A percentile compares a stretch with the other conserved stretches of the same genome.
Evolutionary conservation across 2,797 vertebrate genomes (phyloP).

Genomic region (Danio aesculapii): DNA sequence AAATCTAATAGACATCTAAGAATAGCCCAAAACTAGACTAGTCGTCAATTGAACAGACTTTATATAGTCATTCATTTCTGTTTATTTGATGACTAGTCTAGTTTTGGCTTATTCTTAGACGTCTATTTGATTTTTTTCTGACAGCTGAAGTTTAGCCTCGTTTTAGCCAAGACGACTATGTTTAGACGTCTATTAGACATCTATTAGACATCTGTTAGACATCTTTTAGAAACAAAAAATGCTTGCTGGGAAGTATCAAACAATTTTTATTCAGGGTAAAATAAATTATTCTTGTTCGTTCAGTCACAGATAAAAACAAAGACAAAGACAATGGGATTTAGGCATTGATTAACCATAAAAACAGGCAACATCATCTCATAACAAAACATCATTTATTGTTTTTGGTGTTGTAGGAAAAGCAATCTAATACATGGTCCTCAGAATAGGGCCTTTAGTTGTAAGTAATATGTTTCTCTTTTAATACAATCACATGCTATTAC

Average conservation of each 20-base stretch:
- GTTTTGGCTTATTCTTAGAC: no score
- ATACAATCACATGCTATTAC: conserved; percentile 70
- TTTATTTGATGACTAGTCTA: no score
- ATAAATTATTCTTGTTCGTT: not conserved
- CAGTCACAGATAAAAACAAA: conserved; percentile 17
- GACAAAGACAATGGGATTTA: not conserved
- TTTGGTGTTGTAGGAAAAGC: conserved; percentile 33
- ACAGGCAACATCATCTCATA: conserved; percentile 45
- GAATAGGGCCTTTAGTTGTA: conserved; percentile 34
- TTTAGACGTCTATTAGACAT: no score
- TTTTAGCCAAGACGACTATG: no score
- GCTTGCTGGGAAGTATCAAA: not conserved
- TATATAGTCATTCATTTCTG: no score
- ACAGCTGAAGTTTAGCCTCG: no score
- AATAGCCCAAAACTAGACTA: no score
- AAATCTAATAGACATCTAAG: no score
- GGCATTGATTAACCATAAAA: conserved; percentile 36
- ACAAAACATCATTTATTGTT: conserved; percentile 54
- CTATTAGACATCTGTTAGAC: no score
- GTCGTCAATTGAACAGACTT: no score
- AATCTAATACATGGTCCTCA: conserved; percentile 55
- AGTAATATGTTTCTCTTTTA: conserved; percentile 21
- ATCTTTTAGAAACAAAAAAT: no score
- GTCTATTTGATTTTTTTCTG: no score
- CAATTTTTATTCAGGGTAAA: not conserved